These are phyloP conservation scores for Portunus trituberculatus DNA, from an alignment of 1,140 invertebrate genomes.

Conservation along the genomic window DNA sequence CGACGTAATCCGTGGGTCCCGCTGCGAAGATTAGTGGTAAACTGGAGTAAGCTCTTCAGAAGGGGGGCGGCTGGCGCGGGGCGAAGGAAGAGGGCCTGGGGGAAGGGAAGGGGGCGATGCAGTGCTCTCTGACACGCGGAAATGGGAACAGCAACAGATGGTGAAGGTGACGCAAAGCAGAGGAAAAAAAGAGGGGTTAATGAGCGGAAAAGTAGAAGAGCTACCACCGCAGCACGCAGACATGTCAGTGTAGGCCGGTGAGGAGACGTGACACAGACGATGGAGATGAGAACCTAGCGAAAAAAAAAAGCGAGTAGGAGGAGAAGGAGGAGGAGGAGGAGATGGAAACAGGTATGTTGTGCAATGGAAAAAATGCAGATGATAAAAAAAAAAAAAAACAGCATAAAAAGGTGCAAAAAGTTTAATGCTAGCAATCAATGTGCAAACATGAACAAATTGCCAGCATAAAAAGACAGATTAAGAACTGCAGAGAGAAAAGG, in stretches of 20 bases:
- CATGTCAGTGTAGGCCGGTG: background rate
- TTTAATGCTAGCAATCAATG: too few relatives aligned
- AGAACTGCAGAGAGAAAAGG: too few relatives aligned
- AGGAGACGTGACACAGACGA: background rate
- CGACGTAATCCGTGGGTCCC: slow-evolving; percentile 59
- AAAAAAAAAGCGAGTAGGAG: background rate
- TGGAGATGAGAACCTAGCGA: background rate
- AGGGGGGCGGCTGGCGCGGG: slow-evolving; percentile 29
- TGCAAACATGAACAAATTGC: too few relatives aligned
- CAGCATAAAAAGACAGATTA: too few relatives aligned
- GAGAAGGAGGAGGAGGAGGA: background rate
- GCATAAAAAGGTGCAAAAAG: background rate
- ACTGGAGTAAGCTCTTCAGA: slow-evolving; percentile 67
- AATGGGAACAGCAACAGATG: background rate
- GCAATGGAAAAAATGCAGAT: background rate
- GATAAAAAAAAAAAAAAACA: background rate
- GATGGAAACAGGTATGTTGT: background rate
- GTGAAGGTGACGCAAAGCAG: background rate
- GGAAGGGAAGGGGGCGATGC: background rate
- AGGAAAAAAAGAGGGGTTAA: background rate
- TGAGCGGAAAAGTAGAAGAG: too few relatives aligned
- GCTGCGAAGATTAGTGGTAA: slow-evolving; percentile 71
- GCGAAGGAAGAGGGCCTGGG: background rate
- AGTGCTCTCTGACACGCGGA: background rate
- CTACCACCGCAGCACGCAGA: background rate